Conservation (phyloP, 2,888 invertebrate genomes). For the Acrobasis repandana region DNA sequence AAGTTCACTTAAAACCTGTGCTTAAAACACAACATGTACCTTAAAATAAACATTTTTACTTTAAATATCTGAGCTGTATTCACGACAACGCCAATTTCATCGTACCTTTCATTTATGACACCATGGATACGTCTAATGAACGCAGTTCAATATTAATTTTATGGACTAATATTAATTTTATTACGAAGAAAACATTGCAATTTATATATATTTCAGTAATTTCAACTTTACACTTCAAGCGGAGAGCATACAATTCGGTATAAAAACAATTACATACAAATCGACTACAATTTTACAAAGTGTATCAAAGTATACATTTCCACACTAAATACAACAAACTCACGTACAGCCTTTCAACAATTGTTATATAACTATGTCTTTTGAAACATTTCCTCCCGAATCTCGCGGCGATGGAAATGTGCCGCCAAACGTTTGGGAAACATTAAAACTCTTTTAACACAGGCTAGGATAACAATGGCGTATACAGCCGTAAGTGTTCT, state of each 20-base stretch:
- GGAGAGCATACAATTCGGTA: neutral
- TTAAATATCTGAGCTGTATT: slow-evolving; percentile 42
- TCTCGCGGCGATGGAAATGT: neutral
- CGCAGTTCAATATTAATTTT: neutral
- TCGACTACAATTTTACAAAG: slow-evolving; percentile 16
- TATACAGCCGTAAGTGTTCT: no score
- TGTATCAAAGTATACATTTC: slow-evolving; percentile 3
- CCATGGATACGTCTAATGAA: neutral
- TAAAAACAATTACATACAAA: slow-evolving; percentile 7
- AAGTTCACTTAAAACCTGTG: slow-evolving; percentile 63
- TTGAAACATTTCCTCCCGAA: neutral
- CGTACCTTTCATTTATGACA: neutral
- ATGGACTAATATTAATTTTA: neutral
- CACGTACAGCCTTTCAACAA: neutral
- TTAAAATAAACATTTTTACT: slow-evolving; percentile 37
- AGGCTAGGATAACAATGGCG: neutral
- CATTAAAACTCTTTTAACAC: neutral
- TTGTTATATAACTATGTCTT: neutral
- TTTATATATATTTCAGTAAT: neutral
- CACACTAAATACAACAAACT: neutral
- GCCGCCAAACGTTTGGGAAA: neutral
- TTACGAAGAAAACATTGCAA: neutral
- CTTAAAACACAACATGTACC: slow-evolving; percentile 57
- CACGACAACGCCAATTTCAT: neutral
- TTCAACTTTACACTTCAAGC: neutral